Percentiles rank a stretch among this genome's conserved stretches.
Evolutionary conservation across 2,797 vertebrate species (phyloP).

Genomic region (Lacerta agilis): DNA sequence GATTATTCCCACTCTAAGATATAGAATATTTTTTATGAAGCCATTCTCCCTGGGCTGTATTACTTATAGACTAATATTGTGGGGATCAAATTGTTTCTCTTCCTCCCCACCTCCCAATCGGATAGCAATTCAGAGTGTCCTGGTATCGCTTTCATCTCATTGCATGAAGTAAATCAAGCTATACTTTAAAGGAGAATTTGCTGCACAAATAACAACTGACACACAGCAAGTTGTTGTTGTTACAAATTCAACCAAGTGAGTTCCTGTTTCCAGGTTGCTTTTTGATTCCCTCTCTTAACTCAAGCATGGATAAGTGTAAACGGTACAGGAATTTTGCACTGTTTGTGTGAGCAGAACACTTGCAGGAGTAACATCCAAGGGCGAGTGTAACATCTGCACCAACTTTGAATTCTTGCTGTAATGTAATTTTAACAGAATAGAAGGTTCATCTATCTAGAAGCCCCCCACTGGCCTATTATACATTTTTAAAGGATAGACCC

Average conservation of each 20-base stretch:
- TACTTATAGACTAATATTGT: constrained; percentile 58
- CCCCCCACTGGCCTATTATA: not conserved
- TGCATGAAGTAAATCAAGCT: not conserved
- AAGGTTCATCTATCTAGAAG: not conserved
- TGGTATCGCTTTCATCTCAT: constrained; percentile 55
- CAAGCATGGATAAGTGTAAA: not conserved
- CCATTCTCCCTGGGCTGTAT: constrained; percentile 36
- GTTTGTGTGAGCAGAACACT: not conserved
- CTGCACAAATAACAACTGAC: constrained; percentile 11
- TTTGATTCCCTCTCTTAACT: not conserved
- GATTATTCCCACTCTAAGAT: constrained; percentile 52
- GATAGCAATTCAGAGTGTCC: constrained; percentile 34
- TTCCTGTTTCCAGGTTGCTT: not conserved
- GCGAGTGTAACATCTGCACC: not conserved
- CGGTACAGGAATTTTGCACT: not conserved
- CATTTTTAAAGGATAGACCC: not conserved
- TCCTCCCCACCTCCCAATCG: constrained; percentile 45
- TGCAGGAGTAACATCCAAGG: not conserved
- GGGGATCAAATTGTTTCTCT: constrained; percentile 47
- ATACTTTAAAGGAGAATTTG: constrained; percentile 46
- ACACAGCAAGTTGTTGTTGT: too few species aligned
- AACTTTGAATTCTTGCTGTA: not conserved
- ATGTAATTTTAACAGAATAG: not conserved
- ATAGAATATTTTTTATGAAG: constrained; percentile 60
- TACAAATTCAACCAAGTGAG: not conserved